Evolutionary conservation across 2,888 invertebrate genomes (phyloP).

Genomic region (Tetragnatha montana): DNA sequence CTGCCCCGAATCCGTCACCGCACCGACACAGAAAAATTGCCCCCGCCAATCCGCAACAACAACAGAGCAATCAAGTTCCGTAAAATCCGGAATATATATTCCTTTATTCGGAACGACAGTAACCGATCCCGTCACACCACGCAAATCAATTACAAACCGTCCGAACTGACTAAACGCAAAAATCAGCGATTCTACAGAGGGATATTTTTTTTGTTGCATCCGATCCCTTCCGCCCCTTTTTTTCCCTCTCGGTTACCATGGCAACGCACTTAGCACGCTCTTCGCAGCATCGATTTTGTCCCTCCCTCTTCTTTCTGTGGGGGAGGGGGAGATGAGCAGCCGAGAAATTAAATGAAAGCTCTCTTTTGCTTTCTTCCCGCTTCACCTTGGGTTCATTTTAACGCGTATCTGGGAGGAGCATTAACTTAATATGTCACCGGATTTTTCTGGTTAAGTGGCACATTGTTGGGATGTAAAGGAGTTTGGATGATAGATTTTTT

Average conservation of each 20-base stretch:
- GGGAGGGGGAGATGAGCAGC: background rate
- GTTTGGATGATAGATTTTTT: background rate
- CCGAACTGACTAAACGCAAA: background rate
- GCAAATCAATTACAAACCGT: background rate
- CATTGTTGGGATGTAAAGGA: background rate
- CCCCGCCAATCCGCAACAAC: too few relatives aligned
- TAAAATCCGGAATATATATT: too few relatives aligned
- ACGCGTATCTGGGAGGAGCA: background rate
- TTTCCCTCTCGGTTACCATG: conserved; percentile 17
- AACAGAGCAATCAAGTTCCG: too few relatives aligned
- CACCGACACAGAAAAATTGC: too few relatives aligned
- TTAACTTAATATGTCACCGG: background rate
- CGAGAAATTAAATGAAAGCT: background rate
- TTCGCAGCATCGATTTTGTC: conserved; percentile 41
- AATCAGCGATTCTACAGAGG: conserved; percentile 5
- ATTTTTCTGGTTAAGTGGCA: background rate
- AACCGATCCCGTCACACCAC: background rate
- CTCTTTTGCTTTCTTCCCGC: background rate
- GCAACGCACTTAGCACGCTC: conserved; percentile 50
- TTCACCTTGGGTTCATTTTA: background rate
- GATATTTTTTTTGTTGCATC: conserved; percentile 22
- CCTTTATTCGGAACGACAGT: background rate
- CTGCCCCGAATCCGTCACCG: too few relatives aligned
- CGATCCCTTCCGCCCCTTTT: background rate
- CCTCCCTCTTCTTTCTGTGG: background rate